These are phyloP conservation scores for Pandemis heparana DNA, from an alignment of 2,888 invertebrate species.

Conservation along the genomic window DNA sequence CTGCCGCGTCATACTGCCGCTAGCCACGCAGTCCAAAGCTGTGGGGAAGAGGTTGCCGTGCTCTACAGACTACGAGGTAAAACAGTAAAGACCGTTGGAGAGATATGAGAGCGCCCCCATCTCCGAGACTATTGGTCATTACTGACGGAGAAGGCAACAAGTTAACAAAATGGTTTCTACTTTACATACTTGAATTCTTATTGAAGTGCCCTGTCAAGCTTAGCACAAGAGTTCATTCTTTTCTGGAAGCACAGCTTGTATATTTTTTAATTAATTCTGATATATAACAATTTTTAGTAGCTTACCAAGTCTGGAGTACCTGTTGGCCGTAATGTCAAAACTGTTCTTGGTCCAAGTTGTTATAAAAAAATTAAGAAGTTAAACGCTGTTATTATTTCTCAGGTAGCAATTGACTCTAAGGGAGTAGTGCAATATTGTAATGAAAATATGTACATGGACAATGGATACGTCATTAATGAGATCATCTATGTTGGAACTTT, in stretches of 20 bases:
- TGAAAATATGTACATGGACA: constrained; percentile 76
- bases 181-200: too few species aligned
- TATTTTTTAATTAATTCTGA: too few species aligned
- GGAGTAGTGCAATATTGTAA: constrained; percentile 83
- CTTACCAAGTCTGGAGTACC: too few species aligned
- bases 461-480: constrained; percentile 71
- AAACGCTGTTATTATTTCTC: constrained; percentile 19
- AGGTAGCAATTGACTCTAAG: constrained; percentile 64
- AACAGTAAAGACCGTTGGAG: not conserved
- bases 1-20: constrained; percentile 84
- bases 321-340: too few species aligned
- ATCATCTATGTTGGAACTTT: constrained; percentile 45
- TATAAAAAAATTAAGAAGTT: not conserved
- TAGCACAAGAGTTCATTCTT: too few species aligned
- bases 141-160: too few species aligned
- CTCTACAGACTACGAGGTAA: constrained; percentile 70
- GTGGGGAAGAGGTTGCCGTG: constrained; percentile 75
- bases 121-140: too few species aligned
- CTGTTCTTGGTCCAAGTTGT: not conserved
- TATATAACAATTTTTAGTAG: too few species aligned
- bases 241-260: too few species aligned
- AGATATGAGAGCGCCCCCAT: too few species aligned
- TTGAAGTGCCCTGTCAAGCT: too few species aligned
- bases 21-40: constrained; percentile 84
- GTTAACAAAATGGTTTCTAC: too few species aligned